phyloP scores from a whole-genome alignment of 1,140 invertebrate genomes.

The Drosophila lacteicornis region DNA sequence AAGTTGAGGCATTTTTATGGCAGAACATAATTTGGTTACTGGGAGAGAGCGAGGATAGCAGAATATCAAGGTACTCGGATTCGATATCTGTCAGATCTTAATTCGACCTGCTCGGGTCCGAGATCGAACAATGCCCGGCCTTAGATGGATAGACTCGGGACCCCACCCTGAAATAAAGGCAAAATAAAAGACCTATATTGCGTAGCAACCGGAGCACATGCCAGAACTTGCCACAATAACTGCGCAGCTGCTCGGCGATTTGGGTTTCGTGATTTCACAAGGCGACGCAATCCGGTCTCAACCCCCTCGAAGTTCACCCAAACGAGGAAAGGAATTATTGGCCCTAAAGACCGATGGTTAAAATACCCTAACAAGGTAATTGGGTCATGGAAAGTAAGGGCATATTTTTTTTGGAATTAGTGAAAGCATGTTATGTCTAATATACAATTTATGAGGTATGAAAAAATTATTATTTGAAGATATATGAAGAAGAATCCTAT shows the following conservation, averaged over 20 bases:
- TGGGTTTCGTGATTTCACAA: constrained; percentile 44
- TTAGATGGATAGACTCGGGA: constrained; percentile 2
- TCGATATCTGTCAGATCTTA: constrained; percentile 12
- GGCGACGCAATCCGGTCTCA: constrained; percentile 45
- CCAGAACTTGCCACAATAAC: constrained; percentile 63
- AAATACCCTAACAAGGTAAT: not conserved
- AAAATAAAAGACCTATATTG: constrained; percentile 42
- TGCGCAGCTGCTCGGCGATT: constrained; percentile 64
- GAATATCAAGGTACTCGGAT: not conserved
- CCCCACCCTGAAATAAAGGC: constrained; percentile 12
- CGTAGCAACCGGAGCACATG: constrained; percentile 62
- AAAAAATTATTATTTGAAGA: not conserved
- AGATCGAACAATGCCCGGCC: constrained; percentile 32
- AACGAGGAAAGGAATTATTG: not conserved
- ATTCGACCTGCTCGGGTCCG: constrained; percentile 18
- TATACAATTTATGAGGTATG: not conserved
- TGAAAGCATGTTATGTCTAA: no score
- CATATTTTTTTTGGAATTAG: not conserved
- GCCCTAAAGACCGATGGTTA: not conserved
- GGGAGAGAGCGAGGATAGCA: constrained; percentile 12
- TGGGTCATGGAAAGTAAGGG: not conserved
- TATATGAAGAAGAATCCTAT: not conserved
- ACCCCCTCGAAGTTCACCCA: constrained; percentile 6
- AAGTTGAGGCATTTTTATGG: constrained; percentile 78
- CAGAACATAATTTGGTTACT: constrained; percentile 48